Evolutionary conservation across 2,797 vertebrate species (phyloP).

Genomic region (Epinephelus coioides): DNA sequence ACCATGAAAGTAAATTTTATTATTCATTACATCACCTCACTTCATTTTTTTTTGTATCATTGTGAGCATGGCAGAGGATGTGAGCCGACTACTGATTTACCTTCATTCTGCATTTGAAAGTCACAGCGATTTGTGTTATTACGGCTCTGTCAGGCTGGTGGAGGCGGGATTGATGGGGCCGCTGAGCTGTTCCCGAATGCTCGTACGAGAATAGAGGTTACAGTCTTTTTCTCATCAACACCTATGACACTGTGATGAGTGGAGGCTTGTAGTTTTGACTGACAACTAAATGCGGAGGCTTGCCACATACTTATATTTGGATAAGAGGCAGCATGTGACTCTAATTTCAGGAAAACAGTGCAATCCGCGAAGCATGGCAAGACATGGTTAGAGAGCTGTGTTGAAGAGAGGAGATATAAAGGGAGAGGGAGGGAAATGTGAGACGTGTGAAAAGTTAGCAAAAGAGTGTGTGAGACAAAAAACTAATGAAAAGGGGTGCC

Average conservation of each 20-base stretch:
- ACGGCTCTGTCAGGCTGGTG: conserved; percentile 76
- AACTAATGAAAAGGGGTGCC: conserved; percentile 12
- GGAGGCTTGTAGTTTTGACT: conserved; percentile 70
- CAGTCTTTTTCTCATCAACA: conserved; percentile 76
- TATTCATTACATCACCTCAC: conserved; percentile 68
- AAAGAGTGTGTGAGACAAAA: conserved; percentile 36
- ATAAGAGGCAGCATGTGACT: conserved; percentile 68
- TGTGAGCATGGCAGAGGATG: conserved; percentile 60
- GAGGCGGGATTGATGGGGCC: conserved; percentile 77
- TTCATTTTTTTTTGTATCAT: conserved; percentile 61
- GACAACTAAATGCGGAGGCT: conserved; percentile 70
- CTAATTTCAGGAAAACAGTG: conserved; percentile 63
- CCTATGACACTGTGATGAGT: conserved; percentile 74
- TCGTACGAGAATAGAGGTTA: conserved; percentile 73
- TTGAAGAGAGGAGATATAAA: conserved; percentile 32
- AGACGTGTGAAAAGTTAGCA: conserved; percentile 32
- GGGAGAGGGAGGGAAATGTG: not conserved
- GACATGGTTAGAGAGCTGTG: conserved; percentile 15
- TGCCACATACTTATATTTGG: conserved; percentile 70
- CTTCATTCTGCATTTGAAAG: conserved; percentile 81
- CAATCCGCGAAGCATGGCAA: conserved; percentile 42
- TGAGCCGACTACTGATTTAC: conserved; percentile 76
- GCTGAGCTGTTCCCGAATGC: conserved; percentile 67
- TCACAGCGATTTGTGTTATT: conserved; percentile 80
- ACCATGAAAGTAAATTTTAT: conserved; percentile 64